phyloP scores from a whole-genome alignment of 2,888 invertebrate species.

The Malacosoma neustria region DNA sequence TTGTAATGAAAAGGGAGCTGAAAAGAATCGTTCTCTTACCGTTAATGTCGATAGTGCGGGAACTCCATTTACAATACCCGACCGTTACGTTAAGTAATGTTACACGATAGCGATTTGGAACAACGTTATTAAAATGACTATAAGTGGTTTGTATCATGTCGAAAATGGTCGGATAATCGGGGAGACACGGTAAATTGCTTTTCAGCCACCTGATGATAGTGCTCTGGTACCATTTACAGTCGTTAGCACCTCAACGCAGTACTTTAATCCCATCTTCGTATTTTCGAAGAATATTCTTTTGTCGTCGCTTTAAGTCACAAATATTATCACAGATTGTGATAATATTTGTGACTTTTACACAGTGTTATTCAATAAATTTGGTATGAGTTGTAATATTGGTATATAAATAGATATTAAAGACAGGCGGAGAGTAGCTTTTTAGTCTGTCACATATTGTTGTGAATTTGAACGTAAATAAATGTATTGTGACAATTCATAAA shows the following conservation, averaged over 20 bases:
- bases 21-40: slow-evolving; percentile 29
- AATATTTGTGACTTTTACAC: background rate
- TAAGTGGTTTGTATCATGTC: slow-evolving; percentile 23
- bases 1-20: slow-evolving; percentile 39
- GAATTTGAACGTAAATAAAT: no score
- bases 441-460: no score
- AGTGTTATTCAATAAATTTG: background rate
- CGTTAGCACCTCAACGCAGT: slow-evolving; percentile 13
- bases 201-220: slow-evolving; percentile 26
- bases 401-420: no score
- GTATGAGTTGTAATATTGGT: no score
- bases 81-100: slow-evolving; percentile 16
- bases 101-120: slow-evolving; percentile 18
- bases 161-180: slow-evolving; percentile 21
- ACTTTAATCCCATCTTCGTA: slow-evolving; percentile 9
- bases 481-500: no score
- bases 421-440: no score
- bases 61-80: slow-evolving; percentile 9
- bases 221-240: slow-evolving; percentile 10
- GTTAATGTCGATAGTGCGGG: slow-evolving; percentile 31
- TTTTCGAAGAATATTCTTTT: background rate
- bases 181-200: slow-evolving; percentile 27
- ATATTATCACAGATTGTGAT: background rate
- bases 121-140: slow-evolving; percentile 22
- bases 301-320: background rate